These are phyloP conservation scores for Hucho hucho DNA, from an alignment of 2,113 vertebrate species.

Conservation along the genomic window DNA sequence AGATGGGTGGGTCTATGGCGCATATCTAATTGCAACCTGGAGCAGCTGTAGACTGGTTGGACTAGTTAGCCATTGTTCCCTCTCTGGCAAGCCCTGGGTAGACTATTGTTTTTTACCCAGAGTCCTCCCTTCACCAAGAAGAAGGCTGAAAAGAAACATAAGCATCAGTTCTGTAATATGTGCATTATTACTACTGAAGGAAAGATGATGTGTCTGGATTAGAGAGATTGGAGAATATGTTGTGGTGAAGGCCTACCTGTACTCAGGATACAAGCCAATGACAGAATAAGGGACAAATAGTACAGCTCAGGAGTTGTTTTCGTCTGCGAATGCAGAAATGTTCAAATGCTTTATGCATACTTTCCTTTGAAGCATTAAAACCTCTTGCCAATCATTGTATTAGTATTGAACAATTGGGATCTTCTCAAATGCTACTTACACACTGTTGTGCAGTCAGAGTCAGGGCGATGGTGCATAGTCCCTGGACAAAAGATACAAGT, in stretches of 20 bases:
- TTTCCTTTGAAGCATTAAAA: neutral
- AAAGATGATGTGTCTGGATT: neutral
- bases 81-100: constrained; percentile 25
- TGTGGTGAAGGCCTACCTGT: constrained; percentile 57
- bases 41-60: constrained; percentile 38
- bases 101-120: constrained; percentile 60
- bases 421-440: constrained; percentile 58
- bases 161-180: constrained; percentile 15
- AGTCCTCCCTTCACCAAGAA: constrained; percentile 67
- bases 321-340: constrained; percentile 47
- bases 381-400: too few species aligned
- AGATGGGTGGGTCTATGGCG: constrained; percentile 40
- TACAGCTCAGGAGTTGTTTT: constrained; percentile 70
- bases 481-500: constrained; percentile 72
- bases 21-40: neutral
- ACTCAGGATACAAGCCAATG: constrained; percentile 59
- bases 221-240: neutral
- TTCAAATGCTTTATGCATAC: neutral
- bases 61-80: constrained; percentile 34
- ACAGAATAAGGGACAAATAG: constrained; percentile 29
- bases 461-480: constrained; percentile 60
- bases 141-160: constrained; percentile 59
- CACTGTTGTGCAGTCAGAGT: constrained; percentile 64
- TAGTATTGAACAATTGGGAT: neutral
- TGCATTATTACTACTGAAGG: neutral